A percentile compares a stretch with the other conserved stretches of the same genome.
Conservation (phyloP, 2,797 vertebrate genomes). For the Discoglossus pictus region DNA sequence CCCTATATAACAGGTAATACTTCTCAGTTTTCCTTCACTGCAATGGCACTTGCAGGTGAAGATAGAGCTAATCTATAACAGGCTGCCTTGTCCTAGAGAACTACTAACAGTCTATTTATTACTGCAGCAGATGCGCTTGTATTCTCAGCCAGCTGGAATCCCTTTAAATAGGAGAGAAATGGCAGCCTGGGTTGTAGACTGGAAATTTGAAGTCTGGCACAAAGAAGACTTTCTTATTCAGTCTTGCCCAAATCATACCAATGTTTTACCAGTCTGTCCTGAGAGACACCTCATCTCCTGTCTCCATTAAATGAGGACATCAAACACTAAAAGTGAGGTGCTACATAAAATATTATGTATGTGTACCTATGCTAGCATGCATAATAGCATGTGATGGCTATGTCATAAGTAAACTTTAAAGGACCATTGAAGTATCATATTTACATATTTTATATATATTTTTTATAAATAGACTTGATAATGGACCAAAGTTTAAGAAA, state of each 20-base stretch:
- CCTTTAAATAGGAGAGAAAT: slow-evolving; percentile 47
- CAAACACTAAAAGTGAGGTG: neutral
- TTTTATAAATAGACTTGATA: too few relatives aligned
- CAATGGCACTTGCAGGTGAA: slow-evolving; percentile 51
- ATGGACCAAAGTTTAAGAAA: too few relatives aligned
- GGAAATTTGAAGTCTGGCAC: slow-evolving; percentile 3
- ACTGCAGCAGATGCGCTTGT: slow-evolving; percentile 13
- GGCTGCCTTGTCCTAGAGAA: slow-evolving; percentile 27
- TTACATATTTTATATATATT: too few relatives aligned
- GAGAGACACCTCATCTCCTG: slow-evolving; percentile 14
- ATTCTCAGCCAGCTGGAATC: slow-evolving; percentile 39
- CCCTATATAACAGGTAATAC: slow-evolving; percentile 56
- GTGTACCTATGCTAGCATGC: too few relatives aligned
- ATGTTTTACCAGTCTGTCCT: slow-evolving; percentile 28
- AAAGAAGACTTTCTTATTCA: slow-evolving; percentile 32
- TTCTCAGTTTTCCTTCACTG: slow-evolving; percentile 50
- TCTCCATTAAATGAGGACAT: slow-evolving; percentile 28
- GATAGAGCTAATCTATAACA: slow-evolving; percentile 42
- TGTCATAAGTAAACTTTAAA: too few relatives aligned
- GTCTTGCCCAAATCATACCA: slow-evolving; percentile 31
- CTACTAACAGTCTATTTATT: slow-evolving; percentile 19
- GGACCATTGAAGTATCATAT: too few relatives aligned
- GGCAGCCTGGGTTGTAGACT: neutral
- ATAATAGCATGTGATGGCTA: too few relatives aligned
- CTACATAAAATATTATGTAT: too few relatives aligned